Percentiles rank a stretch among this genome's conserved stretches.
Conservation (phyloP, 2,797 vertebrate species). For the Neoniphon sammara region DNA sequence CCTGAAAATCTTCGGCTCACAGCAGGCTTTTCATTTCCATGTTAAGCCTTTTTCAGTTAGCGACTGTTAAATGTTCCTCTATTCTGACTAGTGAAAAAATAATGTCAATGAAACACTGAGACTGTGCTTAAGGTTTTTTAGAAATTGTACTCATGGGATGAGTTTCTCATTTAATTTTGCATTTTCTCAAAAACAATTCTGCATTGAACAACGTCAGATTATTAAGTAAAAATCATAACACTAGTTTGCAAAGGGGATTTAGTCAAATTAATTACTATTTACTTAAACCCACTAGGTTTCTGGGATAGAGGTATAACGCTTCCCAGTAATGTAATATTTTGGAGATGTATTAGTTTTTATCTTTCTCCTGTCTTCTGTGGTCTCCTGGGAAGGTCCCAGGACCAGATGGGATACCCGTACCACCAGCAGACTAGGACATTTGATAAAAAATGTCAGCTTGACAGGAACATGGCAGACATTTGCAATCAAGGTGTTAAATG, state of each 20-base stretch:
- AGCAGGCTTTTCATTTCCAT: slow-evolving; percentile 60
- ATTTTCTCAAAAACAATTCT: background rate
- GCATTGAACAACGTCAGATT: background rate
- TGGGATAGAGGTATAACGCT: background rate
- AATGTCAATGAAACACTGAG: background rate
- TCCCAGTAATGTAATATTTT: background rate
- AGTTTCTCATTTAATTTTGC: background rate
- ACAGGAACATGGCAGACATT: slow-evolving; percentile 70
- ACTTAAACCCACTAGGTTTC: background rate
- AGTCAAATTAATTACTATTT: background rate
- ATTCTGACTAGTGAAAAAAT: background rate
- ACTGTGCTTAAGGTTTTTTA: too few species aligned
- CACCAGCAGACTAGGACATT: slow-evolving; percentile 62
- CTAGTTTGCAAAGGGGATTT: background rate
- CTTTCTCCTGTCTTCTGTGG: slow-evolving; percentile 22
- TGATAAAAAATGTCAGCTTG: slow-evolving; percentile 73
- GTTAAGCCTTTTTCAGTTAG: slow-evolving; percentile 9
- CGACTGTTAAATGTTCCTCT: background rate
- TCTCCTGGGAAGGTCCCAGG: slow-evolving; percentile 44
- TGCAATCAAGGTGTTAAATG: slow-evolving; percentile 80
- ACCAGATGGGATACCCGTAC: slow-evolving; percentile 50
- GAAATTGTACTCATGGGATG: background rate
- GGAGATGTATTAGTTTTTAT: background rate
- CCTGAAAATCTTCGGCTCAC: slow-evolving; percentile 26
- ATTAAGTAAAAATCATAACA: background rate